phyloP scores from a whole-genome alignment of 2,797 vertebrate genomes.

The Hippopotamyrus pictus region DNA sequence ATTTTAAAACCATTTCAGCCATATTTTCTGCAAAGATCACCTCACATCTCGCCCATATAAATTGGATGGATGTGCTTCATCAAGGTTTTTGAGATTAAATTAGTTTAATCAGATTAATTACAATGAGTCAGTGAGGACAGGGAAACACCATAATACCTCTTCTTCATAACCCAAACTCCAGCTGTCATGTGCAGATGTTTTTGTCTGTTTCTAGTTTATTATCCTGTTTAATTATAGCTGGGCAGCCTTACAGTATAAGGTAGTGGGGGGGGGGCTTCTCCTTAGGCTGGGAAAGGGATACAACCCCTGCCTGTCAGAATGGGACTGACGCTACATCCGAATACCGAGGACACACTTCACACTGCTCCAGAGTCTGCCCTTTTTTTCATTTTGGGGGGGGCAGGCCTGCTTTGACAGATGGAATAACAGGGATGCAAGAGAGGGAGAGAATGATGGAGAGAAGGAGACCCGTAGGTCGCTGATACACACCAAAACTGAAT shows the following conservation, averaged over 20 bases:
- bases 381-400: neutral
- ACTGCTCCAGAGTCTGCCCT: neutral
- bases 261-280: neutral
- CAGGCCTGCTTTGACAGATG: neutral
- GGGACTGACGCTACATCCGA: neutral
- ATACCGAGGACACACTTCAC: neutral
- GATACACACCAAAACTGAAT: neutral
- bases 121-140: neutral
- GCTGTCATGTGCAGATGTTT: neutral
- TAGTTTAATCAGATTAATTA: neutral
- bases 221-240: neutral
- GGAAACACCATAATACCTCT: neutral
- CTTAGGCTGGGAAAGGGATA: neutral
- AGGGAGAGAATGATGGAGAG: neutral
- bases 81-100: neutral
- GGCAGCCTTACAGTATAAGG: neutral
- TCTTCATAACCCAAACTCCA: neutral
- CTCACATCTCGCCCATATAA: neutral
- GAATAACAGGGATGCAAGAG: neutral
- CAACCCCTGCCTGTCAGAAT: neutral
- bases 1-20: neutral
- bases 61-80: neutral
- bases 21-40: neutral
- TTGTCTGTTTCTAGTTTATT: neutral
- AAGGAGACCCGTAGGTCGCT: neutral